Evolutionary conservation across 2,113 vertebrate species (phyloP).

Genomic region (Edolisoma coerulescens): DNA sequence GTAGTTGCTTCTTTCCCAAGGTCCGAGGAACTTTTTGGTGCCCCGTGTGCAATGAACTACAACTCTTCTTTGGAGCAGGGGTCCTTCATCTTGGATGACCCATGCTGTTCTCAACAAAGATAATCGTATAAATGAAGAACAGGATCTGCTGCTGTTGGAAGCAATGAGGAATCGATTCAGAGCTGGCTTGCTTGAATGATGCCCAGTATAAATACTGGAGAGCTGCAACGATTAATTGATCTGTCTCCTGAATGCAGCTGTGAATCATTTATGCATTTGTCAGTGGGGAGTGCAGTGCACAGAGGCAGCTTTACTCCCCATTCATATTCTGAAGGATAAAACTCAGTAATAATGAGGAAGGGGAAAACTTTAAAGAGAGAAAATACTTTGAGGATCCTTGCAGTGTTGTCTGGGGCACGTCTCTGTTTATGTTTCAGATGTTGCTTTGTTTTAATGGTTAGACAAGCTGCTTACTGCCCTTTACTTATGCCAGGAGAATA

Average conservation of each 20-base stretch:
- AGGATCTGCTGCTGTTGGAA: constrained; percentile 45
- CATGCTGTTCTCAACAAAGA: constrained; percentile 15
- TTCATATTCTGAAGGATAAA: constrained; percentile 29
- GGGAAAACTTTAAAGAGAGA: background rate
- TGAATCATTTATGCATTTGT: constrained; percentile 56
- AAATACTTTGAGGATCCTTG: background rate
- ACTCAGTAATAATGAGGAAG: background rate
- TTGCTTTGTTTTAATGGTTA: background rate
- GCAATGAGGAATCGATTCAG: background rate
- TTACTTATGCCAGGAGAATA: background rate
- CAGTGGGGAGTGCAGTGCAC: constrained; percentile 26
- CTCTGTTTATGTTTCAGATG: background rate
- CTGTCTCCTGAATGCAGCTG: constrained; percentile 37
- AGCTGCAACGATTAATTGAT: constrained; percentile 62
- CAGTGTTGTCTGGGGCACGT: background rate
- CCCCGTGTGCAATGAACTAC: background rate
- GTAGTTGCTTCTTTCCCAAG: background rate
- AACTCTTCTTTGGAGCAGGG: background rate
- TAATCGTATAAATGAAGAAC: constrained; percentile 56
- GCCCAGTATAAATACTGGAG: constrained; percentile 58
- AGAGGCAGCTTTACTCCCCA: background rate
- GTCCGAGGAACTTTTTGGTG: background rate
- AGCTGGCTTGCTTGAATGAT: constrained; percentile 49
- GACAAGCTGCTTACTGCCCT: background rate
- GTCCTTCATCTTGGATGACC: constrained; percentile 15